Percentiles rank a stretch among this genome's conserved stretches.
phyloP scores from a whole-genome alignment of 2,797 vertebrate genomes.

The Emys orbicularis region DNA sequence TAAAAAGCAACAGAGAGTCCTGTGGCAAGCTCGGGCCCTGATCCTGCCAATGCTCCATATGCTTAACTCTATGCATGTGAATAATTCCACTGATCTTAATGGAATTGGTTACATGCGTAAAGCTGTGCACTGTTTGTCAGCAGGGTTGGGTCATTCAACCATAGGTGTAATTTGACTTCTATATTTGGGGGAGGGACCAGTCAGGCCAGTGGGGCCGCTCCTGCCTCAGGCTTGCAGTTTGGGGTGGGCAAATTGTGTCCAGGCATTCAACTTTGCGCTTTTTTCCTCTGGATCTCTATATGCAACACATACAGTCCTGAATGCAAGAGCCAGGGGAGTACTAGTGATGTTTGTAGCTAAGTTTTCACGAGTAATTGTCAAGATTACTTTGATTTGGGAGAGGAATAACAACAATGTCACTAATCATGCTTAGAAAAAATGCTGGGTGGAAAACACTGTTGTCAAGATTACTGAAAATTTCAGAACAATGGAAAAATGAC shows the following conservation, averaged over 20 bases:
- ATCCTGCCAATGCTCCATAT: neutral
- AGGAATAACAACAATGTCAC: neutral
- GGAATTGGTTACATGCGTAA: neutral
- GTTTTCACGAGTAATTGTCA: neutral
- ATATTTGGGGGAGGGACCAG: too few relatives aligned
- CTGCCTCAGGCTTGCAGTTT: too few relatives aligned
- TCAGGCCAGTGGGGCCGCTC: too few relatives aligned
- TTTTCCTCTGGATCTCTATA: neutral
- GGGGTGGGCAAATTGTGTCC: too few relatives aligned
- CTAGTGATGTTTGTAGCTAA: neutral
- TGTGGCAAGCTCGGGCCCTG: neutral
- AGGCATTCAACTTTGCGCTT: neutral
- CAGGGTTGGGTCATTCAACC: neutral
- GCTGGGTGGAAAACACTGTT: neutral
- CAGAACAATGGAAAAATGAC: slow-evolving; percentile 1
- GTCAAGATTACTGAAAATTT: neutral
- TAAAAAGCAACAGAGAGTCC: too few relatives aligned
- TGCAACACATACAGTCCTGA: neutral
- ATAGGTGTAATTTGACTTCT: too few relatives aligned
- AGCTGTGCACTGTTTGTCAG: neutral
- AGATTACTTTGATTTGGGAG: too few relatives aligned
- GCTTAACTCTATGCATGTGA: neutral
- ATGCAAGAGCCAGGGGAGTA: neutral
- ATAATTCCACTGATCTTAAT: neutral
- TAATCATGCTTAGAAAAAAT: neutral